A percentile compares a stretch with the other conserved stretches of the same genome.
Evolutionary conservation across 2,888 invertebrate genomes (phyloP).

Genomic region (Andrena flavipes): DNA sequence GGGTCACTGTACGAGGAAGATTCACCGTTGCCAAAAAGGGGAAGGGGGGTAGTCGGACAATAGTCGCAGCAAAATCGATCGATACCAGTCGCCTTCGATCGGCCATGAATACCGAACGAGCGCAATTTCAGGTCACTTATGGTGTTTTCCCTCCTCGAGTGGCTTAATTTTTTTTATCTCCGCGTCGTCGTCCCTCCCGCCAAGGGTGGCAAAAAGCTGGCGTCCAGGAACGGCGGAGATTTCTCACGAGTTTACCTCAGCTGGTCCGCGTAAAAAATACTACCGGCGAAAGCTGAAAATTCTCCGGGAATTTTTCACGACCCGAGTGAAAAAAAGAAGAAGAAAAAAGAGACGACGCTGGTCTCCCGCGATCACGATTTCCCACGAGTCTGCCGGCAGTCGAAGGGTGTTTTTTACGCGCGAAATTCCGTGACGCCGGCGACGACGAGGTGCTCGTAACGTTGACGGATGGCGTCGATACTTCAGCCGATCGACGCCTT

Average conservation of each 20-base stretch:
- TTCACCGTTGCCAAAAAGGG: slow-evolving; percentile 46
- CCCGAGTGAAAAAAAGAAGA: neutral
- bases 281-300: slow-evolving; percentile 44
- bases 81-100: slow-evolving; percentile 74
- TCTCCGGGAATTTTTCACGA: slow-evolving; percentile 39
- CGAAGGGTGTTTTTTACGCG: slow-evolving; percentile 19
- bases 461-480: slow-evolving; percentile 38
- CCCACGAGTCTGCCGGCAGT: slow-evolving; percentile 54
- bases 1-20: slow-evolving; percentile 56
- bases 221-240: slow-evolving; percentile 16
- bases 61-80: slow-evolving; percentile 66
- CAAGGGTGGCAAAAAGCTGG: slow-evolving; percentile 41
- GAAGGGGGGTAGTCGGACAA: slow-evolving; percentile 54
- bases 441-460: slow-evolving; percentile 12
- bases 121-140: slow-evolving; percentile 69
- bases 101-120: slow-evolving; percentile 75
- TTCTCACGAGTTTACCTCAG: slow-evolving; percentile 72
- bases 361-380: slow-evolving; percentile 38
- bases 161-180: slow-evolving; percentile 20
- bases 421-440: slow-evolving; percentile 21
- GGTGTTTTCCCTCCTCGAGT: slow-evolving; percentile 54
- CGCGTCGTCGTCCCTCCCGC: slow-evolving; percentile 29
- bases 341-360: neutral
- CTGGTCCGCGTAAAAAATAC: slow-evolving; percentile 64
- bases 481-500: slow-evolving; percentile 27